Evolutionary conservation across 2,797 vertebrate species (phyloP), one percentile per base, ranked within the genome.

Genomic region (Zalophus californianus): DNA sequence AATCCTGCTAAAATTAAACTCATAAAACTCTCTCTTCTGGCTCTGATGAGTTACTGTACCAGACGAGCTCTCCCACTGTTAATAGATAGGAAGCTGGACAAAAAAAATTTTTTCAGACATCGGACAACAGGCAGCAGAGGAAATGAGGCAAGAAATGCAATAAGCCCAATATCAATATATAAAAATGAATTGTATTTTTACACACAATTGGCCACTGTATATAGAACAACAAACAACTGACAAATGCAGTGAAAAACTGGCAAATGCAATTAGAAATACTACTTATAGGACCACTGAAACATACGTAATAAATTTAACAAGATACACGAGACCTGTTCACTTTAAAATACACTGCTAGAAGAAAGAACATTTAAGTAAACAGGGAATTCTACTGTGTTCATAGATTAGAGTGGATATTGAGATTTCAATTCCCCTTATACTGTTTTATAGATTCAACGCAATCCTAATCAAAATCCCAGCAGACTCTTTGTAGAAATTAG

Each of bases 141-240:
- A 96, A 88, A 62, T 25, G 25, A 73, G 10, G 52, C 27, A 88
- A 77, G 70, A 68, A 91, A 85, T 54, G 12, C 38, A 89, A 18
- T 1, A 44, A 35, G 50, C 75, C 62, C 14, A 72, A 44, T 50
- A 50, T 80, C 1, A 52, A 70, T 41, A 72, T 73, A 77, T 25
- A 91, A 79, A 96, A 95, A 78, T 56, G 60, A 84, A 23, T 9
- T 66, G 2, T 75, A 83, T 54, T 92, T 56, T 50, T 73, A 73
- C 27, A n/a, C 27, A n/a, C 23, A 72, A 70, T 9, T 0, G 3
- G 54, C 35, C 21, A n/a, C 27, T 27, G 10, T 38, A 58, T 78
- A 60, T 9, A 79, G 52, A n/a, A 58, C 48, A 35, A 79, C 41
- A 10, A 70, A 72, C 21, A 82, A 88, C 32, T 52, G 29, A 60